phyloP scores from a whole-genome alignment of 2,797 vertebrate genomes.

The Moxostoma hubbsi region DNA sequence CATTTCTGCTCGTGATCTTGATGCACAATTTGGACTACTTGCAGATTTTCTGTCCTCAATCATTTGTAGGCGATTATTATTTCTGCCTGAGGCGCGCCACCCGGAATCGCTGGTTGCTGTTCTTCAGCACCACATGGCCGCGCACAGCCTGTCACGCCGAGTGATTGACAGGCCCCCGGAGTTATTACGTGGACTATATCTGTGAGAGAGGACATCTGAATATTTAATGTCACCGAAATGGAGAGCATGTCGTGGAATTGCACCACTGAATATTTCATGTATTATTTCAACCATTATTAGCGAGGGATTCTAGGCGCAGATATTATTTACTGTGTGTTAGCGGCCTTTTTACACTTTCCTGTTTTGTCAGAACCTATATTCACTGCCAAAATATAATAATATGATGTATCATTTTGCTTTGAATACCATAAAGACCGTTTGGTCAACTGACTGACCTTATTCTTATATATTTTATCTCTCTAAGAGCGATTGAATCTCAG shows the following conservation, averaged over 20 bases:
- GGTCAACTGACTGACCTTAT: background rate
- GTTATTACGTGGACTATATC: constrained; percentile 74
- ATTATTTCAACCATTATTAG: constrained; percentile 18
- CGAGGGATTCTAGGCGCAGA: background rate
- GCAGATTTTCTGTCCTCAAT: constrained; percentile 22
- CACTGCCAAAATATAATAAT: background rate
- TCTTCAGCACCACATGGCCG: constrained; percentile 72
- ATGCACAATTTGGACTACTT: constrained; percentile 11
- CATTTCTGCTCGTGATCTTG: background rate
- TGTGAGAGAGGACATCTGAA: constrained; percentile 68
- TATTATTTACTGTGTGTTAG: background rate
- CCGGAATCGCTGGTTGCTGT: constrained; percentile 61
- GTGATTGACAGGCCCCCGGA: constrained; percentile 73
- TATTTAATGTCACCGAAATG: constrained; percentile 66
- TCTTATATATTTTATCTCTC: constrained; percentile 40
- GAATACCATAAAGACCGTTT: background rate
- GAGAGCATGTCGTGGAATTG: constrained; percentile 39
- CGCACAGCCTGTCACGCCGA: constrained; percentile 54
- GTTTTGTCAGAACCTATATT: constrained; percentile 25
- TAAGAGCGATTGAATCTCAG: constrained; percentile 70
- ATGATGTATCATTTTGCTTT: constrained; percentile 5
- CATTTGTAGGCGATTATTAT: constrained; percentile 19
- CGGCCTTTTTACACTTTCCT: background rate
- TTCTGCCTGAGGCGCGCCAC: constrained; percentile 30
- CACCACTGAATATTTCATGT: constrained; percentile 34